Evolutionary conservation across 2,797 vertebrate species (phyloP), one percentile per base, ranked within the genome.

Genomic region (Novumbra hubbsi): DNA sequence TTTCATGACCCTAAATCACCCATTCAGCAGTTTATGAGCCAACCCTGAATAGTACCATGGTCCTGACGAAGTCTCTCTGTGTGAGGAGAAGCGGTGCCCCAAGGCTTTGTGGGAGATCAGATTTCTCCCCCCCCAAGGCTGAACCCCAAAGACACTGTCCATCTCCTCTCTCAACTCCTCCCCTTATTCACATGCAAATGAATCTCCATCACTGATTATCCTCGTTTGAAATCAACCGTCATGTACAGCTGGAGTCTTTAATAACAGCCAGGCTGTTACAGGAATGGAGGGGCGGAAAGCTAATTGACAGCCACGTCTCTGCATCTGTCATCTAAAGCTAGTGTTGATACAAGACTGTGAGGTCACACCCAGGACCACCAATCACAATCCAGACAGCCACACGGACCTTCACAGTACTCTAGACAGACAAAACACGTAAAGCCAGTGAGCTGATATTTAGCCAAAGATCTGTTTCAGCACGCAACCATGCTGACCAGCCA

Each of bases 171-270:
- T 91, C 89, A 64, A 6, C 19, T 92, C 92, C 83, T 92, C 92
- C 91, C 91, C 94, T 95, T 86, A 96, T 96, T 97, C 95, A 97
- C 94, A 97, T 96, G 96, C 95, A 96, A 97, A 97, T 97, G 93
- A 91, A 94, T 95, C 94, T 94, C 94, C 93, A 94, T 92, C 94
- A 93, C 94, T 96, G 95, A 97, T 97, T 96, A 96, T 93, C 93
- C 94, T 96, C 93, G 93, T 94, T 94, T 91, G 89, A 95, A 94
- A 96, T 94, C 92, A 91, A 93, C 94, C 94, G 94, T 96, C 95
- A 96, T 95, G 94, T 93, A 95, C 96, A 96, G 96, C 95, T 96
- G 95, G 95, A 96, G 94, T 94, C 94, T 95, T 94, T 88, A 94
- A 92, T 83, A 85, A 86, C 85, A 87, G 8, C n/a, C 89, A 85